Base-by-base conservation (phyloP, 1,140 invertebrate genomes). In the Microplitis mediator region DNA sequence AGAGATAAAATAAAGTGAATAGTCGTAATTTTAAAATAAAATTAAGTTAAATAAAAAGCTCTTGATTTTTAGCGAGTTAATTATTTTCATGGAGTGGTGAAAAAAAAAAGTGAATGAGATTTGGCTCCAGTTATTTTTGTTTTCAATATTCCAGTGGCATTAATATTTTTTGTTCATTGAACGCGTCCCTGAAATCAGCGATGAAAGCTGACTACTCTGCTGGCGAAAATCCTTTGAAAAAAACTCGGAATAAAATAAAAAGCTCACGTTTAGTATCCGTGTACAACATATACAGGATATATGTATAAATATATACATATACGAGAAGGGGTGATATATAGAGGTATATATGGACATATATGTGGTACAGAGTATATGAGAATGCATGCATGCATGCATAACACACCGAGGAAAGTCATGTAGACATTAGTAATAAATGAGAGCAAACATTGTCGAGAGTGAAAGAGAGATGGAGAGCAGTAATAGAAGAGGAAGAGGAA, bases 141-240 rank as follows among this genome's bases (percentile, higher is more conserved):
- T 45, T 11, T 23, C 52, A 56, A 56, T 56, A 16, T 13, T 13
- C 13, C n/a, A 56, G 39, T 11, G 39, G 11, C 8, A 45, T 45
- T 45, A 31, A 23, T 16, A 23, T 23, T 31, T 58, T 31, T 9
- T 31, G 56, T 58, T 9, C 52, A 54, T 23, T 14, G n/a, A 14
- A 23, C 13, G n/a, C 13, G 14, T 23, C 52, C 16, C 9, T 31
- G 56, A 58, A 31, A 31, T 58, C 8, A 23, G 23, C 56, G 4
- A 32, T 58, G 62, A 64, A 64, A 50, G 13, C 62, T 36, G 34
- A n/a, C 32, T 36, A 5, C 23, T 3, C 14, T 13, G 35, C 34
- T 67, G 11, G 32, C 23, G 23, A 52, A 54, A 67, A 67, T 67
- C 50, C 65, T 67, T 67, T 67, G 50, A 67, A 52, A 23, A 23